These are phyloP conservation scores for Bombus pascuorum DNA, from an alignment of 1,140 invertebrate species.

Conservation along the genomic window DNA sequence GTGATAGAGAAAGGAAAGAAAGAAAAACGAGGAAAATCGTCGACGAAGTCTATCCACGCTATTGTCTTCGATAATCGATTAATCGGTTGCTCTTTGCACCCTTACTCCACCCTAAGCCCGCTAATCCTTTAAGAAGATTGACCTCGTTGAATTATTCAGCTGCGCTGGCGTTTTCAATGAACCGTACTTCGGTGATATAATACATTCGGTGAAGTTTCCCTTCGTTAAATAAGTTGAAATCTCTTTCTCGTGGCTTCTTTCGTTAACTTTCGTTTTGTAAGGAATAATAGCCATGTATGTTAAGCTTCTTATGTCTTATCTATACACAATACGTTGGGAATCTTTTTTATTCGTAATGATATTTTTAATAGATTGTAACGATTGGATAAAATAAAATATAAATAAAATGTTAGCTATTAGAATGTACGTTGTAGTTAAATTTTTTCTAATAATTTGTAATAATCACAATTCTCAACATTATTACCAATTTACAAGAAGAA, in stretches of 20 bases:
- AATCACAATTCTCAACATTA: background rate
- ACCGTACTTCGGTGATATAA: background rate
- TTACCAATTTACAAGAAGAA: no score
- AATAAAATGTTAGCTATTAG: background rate
- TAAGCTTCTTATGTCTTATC: background rate
- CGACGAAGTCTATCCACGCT: constrained; percentile 22
- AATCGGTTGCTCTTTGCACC: constrained; percentile 53
- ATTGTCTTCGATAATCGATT: constrained; percentile 58
- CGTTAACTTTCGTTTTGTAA: background rate
- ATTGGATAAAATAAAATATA: background rate
- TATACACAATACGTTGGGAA: background rate
- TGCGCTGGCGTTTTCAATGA: constrained; percentile 33
- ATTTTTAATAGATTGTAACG: background rate
- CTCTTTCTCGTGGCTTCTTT: background rate
- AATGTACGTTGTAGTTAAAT: background rate
- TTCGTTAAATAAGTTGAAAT: background rate
- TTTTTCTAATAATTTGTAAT: background rate
- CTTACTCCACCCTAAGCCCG: constrained; percentile 34
- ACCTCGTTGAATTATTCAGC: constrained; percentile 46
- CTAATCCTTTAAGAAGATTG: constrained; percentile 52
- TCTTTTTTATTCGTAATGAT: background rate
- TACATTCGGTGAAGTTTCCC: background rate
- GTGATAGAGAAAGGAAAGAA: background rate
- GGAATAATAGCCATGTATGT: background rate
- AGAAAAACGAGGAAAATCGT: constrained; percentile 9